phyloP scores from a whole-genome alignment of 2,888 invertebrate genomes.

The Lasioglossum malachurum region DNA sequence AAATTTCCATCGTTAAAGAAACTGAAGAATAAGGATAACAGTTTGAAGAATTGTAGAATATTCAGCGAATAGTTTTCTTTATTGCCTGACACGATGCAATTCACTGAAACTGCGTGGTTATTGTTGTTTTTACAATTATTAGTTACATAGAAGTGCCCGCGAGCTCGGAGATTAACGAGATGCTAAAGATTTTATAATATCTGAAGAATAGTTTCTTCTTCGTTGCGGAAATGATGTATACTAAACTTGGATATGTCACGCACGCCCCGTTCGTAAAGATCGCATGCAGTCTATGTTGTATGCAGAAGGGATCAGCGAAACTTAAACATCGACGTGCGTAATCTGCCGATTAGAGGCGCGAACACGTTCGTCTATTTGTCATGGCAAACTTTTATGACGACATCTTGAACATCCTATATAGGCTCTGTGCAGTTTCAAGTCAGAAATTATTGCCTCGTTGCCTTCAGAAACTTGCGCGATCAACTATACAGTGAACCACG shows the following conservation, averaged over 20 bases:
- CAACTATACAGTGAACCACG: neutral
- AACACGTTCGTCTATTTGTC: slow-evolving; percentile 11
- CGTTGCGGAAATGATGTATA: neutral
- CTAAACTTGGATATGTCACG: neutral
- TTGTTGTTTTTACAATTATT: neutral
- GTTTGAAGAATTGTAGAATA: neutral
- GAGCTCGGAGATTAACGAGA: too few relatives aligned
- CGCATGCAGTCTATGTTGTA: neutral
- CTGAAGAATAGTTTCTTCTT: neutral
- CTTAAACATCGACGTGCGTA: slow-evolving; percentile 24
- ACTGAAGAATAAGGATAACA: neutral
- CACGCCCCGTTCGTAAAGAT: slow-evolving; percentile 3
- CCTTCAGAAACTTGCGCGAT: neutral
- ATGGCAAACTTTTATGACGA: neutral
- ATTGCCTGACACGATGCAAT: neutral
- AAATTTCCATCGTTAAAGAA: neutral
- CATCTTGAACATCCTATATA: neutral
- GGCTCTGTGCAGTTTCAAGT: neutral
- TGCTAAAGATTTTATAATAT: neutral
- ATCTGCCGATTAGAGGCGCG: slow-evolving; percentile 14
- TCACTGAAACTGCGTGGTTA: neutral
- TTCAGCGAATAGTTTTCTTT: neutral
- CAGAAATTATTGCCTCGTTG: neutral
- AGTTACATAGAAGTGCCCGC: neutral
- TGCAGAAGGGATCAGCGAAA: slow-evolving; percentile 24